Conservation (phyloP, 1,140 invertebrate genomes). For the Chlorops oryzae region DNA sequence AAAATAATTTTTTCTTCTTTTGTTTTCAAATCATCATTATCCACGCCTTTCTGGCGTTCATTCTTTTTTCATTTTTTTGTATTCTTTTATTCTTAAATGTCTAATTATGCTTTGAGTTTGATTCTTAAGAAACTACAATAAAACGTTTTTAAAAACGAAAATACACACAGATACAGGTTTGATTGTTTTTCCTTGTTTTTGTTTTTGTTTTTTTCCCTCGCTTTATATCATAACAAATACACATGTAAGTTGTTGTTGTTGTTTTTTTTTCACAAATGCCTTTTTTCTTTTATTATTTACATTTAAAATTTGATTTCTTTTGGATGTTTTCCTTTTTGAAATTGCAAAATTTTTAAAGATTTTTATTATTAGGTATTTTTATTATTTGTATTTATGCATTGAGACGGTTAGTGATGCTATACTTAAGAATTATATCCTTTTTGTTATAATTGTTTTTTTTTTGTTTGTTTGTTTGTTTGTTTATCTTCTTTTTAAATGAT, state of each 20-base stretch:
- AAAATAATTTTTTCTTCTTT: neutral
- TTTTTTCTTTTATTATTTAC: neutral
- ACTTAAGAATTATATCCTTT: conserved; percentile 10
- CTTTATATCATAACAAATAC: neutral
- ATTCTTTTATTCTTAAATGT: neutral
- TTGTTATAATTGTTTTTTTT: conserved; percentile 40
- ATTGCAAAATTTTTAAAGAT: no score
- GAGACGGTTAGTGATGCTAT: no score
- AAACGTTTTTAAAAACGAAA: conserved; percentile 7
- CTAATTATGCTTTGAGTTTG: conserved; percentile 1
- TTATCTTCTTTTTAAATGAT: no score
- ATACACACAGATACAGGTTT: conserved; percentile 8
- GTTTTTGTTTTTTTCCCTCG: conserved; percentile 1
- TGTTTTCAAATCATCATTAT: neutral
- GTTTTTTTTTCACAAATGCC: conserved; percentile 1
- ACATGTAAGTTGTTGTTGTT: neutral
- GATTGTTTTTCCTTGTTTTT: neutral
- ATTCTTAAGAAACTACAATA: conserved; percentile 1
- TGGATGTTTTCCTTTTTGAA: no score
- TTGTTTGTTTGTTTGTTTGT: conserved; percentile 22
- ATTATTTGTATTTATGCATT: no score
- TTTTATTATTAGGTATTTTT: no score
- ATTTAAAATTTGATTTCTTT: conserved; percentile 3
- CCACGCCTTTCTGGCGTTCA: neutral
- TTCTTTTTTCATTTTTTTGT: conserved; percentile 1